Percentiles rank a stretch among this genome's conserved stretches.
phyloP scores from a whole-genome alignment of 2,888 invertebrate genomes.

The Coelopa pilipes region DNA sequence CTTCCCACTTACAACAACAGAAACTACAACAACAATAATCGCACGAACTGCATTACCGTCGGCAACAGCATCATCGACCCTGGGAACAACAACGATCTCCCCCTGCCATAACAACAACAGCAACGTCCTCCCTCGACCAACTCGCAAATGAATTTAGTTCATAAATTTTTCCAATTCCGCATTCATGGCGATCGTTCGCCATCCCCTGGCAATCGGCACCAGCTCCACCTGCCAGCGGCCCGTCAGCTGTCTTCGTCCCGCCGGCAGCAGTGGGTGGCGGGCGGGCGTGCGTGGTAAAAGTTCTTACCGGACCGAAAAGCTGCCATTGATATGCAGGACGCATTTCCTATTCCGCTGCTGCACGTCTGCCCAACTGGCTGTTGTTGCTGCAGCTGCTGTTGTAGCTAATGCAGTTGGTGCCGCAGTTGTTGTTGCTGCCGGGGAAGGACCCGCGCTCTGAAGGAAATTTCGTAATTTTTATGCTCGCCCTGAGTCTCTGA shows the following conservation, averaged over 20 bases:
- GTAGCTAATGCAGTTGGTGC: constrained; percentile 40
- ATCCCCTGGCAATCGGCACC: not conserved
- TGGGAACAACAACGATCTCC: not conserved
- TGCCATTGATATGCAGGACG: constrained; percentile 58
- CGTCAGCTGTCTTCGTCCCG: not conserved
- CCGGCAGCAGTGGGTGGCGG: too few species aligned
- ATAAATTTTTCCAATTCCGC: not conserved
- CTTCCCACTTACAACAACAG: constrained; percentile 4
- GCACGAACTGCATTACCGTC: not conserved
- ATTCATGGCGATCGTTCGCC: not conserved
- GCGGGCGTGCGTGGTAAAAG: not conserved
- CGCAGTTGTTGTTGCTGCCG: constrained; percentile 26
- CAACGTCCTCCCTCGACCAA: not conserved
- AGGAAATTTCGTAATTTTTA: constrained; percentile 63
- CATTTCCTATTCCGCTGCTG: constrained; percentile 58
- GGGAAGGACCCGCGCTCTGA: constrained; percentile 45
- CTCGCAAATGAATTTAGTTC: constrained; percentile 12
- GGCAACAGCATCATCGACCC: too few species aligned
- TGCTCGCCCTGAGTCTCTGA: constrained; percentile 47
- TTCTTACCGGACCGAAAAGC: constrained; percentile 22
- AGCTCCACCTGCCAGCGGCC: too few species aligned
- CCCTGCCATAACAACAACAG: not conserved
- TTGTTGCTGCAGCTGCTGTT: too few species aligned
- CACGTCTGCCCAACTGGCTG: too few species aligned
- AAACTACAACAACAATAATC: not conserved